Conservation (phyloP, 1,140 invertebrate species). For the Holcopasites calliopsidis region DNA sequence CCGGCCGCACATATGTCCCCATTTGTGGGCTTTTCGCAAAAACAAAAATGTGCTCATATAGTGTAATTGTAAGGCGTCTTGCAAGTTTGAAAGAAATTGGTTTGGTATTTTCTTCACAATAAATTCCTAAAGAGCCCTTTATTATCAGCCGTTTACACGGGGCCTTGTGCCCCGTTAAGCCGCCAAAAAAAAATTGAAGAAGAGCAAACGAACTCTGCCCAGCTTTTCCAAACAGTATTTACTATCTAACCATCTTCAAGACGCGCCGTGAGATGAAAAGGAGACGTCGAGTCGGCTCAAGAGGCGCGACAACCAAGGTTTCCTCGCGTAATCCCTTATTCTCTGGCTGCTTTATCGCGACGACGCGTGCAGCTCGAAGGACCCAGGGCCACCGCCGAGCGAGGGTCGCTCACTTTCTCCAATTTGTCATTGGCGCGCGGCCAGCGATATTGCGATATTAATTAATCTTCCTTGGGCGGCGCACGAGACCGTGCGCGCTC, state of each 20-base stretch:
- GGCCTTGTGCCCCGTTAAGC: too few species aligned
- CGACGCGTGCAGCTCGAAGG: constrained; percentile 42
- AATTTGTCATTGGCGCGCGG: constrained; percentile 69
- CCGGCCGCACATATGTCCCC: too few species aligned
- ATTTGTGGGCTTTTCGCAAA: too few species aligned
- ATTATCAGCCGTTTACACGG: too few species aligned
- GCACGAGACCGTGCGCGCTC: constrained; percentile 15
- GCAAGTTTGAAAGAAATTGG: too few species aligned
- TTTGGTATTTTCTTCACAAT: too few species aligned
- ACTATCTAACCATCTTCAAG: not conserved
- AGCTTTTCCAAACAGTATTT: not conserved
- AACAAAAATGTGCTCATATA: too few species aligned
- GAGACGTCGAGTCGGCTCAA: constrained; percentile 40
- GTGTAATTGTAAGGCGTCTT: too few species aligned
- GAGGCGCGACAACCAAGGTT: constrained; percentile 40
- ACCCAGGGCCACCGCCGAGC: constrained; percentile 59
- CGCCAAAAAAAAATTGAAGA: not conserved
- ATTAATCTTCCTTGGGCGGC: constrained; percentile 65
- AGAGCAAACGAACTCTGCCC: not conserved
- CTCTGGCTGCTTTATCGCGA: constrained; percentile 63
- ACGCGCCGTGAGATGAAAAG: not conserved
- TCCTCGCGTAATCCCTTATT: constrained; percentile 48
- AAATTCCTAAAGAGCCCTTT: too few species aligned
- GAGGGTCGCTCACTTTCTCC: constrained; percentile 67
- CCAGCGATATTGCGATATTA: constrained; percentile 68